These are phyloP conservation scores for Phenganax marumi DNA, from an alignment of 92 coral and sea anemone genomes.

Conservation along the genomic window DNA sequence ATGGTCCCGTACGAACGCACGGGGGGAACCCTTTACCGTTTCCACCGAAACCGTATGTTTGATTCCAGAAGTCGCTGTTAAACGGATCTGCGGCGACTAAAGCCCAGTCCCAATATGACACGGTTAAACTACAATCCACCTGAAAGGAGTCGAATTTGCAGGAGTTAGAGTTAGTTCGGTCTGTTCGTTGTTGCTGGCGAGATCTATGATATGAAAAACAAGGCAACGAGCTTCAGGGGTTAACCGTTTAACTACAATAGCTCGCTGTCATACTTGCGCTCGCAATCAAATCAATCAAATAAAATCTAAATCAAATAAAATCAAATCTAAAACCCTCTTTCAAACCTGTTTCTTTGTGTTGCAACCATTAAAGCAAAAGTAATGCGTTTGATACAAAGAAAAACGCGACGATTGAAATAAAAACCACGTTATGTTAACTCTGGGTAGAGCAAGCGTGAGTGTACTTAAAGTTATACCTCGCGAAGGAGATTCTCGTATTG, in stretches of 20 bases:
- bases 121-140: conserved; percentile 22
- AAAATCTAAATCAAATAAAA: too few relatives aligned
- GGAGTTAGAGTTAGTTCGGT: neutral
- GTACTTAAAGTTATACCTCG: conserved; percentile 10
- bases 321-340: too few relatives aligned
- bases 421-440: neutral
- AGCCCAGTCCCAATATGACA: conserved; percentile 20
- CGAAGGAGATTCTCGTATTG: conserved; percentile 84
- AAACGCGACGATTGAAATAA: too few relatives aligned
- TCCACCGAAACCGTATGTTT: conserved; percentile 10
- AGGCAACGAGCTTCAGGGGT: too few relatives aligned
- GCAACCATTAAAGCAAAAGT: too few relatives aligned
- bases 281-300: too few relatives aligned
- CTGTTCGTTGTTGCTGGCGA: too few relatives aligned
- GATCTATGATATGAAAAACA: too few relatives aligned
- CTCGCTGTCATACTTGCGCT: too few relatives aligned
- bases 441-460: neutral
- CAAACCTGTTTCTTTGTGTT: too few relatives aligned
- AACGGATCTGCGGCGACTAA: conserved; percentile 21
- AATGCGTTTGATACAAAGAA: too few relatives aligned
- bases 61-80: conserved; percentile 15
- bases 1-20: conserved; percentile 1
- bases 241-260: too few relatives aligned
- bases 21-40: conserved; percentile 14
- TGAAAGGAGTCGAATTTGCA: neutral